phyloP scores from a whole-genome alignment of 2,113 vertebrate species.

The Perca fluviatilis region DNA sequence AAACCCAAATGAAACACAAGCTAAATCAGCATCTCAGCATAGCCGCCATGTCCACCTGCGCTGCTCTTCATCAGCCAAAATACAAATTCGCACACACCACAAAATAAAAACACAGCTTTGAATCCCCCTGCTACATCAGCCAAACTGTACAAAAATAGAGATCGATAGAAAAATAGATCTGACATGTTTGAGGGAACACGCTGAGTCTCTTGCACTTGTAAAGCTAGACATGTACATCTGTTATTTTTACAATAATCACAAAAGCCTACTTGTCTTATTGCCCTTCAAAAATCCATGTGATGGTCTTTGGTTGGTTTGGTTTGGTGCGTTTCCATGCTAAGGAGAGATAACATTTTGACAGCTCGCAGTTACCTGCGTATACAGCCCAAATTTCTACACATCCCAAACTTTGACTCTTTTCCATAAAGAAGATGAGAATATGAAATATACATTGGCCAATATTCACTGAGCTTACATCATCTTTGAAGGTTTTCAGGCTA shows the following conservation, averaged over 20 bases:
- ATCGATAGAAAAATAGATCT: slow-evolving; percentile 79
- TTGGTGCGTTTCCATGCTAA: slow-evolving; percentile 9
- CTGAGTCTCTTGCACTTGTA: slow-evolving; percentile 42
- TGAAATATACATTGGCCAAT: slow-evolving; percentile 1
- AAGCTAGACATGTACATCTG: slow-evolving; percentile 25
- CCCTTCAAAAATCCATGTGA: slow-evolving; percentile 13
- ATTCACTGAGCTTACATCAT: background rate
- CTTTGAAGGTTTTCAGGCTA: background rate
- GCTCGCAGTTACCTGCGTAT: background rate
- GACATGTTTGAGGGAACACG: slow-evolving; percentile 53
- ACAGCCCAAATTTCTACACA: slow-evolving; percentile 17
- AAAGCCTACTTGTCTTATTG: slow-evolving; percentile 9
- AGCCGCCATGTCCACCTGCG: slow-evolving; percentile 21
- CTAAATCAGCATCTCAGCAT: slow-evolving; percentile 19
- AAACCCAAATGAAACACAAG: slow-evolving; percentile 51
- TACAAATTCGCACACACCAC: slow-evolving; percentile 43
- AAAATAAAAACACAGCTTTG: slow-evolving; percentile 44
- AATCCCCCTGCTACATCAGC: slow-evolving; percentile 47
- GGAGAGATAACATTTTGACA: slow-evolving; percentile 8
- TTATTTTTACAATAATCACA: background rate
- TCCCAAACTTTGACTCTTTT: background rate
- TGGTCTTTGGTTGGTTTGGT: slow-evolving; percentile 27
- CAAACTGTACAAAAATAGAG: slow-evolving; percentile 80
- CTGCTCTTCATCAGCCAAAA: slow-evolving; percentile 44
- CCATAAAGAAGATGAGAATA: background rate